Evolutionary conservation across 2,113 vertebrate species (phyloP).

Genomic region (Prionailurus viverrinus): DNA sequence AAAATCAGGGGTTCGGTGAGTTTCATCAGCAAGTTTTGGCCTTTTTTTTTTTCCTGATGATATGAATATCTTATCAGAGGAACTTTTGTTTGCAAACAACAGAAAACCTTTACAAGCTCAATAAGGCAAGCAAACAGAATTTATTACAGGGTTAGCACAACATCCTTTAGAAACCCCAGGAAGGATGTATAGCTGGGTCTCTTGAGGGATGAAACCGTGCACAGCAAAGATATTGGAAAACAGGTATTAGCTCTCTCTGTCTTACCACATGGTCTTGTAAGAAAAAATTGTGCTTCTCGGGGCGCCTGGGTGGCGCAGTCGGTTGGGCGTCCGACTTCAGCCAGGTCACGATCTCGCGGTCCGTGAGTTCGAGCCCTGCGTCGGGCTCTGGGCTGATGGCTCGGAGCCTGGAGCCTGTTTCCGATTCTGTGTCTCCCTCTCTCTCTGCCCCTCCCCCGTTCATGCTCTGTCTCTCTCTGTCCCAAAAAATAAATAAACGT

Average conservation of each 20-base stretch:
- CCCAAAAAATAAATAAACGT: too few relatives aligned
- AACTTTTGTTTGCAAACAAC: neutral
- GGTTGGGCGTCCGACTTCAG: too few relatives aligned
- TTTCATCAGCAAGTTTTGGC: neutral
- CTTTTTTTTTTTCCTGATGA: neutral
- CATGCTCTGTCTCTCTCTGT: too few relatives aligned
- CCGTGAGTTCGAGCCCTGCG: too few relatives aligned
- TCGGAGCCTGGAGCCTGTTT: too few relatives aligned
- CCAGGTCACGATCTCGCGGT: too few relatives aligned
- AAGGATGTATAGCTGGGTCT: accelerated
- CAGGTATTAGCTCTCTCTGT: accelerated
- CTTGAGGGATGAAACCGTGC: neutral
- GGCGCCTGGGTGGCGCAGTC: too few relatives aligned
- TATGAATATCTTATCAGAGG: neutral
- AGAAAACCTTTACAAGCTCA: neutral
- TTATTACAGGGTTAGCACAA: neutral
- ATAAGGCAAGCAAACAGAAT: neutral
- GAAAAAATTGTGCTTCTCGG: neutral
- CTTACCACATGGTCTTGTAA: accelerated
- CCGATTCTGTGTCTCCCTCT: too few relatives aligned
- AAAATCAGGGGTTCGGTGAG: neutral
- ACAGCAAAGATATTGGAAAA: neutral
- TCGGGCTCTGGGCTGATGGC: too few relatives aligned
- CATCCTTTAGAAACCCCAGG: neutral
- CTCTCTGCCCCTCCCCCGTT: too few relatives aligned